phyloP scores from a whole-genome alignment of 37 sponge, comb jelly and placozoan species.

The Halisarca cf. caerulea region DNA sequence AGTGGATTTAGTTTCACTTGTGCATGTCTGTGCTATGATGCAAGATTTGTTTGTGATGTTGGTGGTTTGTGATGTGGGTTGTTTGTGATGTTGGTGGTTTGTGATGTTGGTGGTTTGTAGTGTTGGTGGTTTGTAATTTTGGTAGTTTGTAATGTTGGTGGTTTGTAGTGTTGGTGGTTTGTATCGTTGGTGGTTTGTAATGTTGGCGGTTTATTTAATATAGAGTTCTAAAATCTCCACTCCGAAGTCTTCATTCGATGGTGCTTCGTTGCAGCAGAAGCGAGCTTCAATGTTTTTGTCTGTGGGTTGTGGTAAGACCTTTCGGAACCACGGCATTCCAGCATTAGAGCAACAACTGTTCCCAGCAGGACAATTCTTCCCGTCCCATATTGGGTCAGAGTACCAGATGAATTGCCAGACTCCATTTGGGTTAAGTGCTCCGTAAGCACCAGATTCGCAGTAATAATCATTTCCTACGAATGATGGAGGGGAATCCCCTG shows the following conservation, averaged over 20 bases:
- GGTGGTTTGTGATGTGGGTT: too few species aligned
- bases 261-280: neutral
- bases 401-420: neutral
- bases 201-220: neutral
- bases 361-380: neutral
- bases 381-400: constrained; percentile 7
- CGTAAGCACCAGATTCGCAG: constrained; percentile 5
- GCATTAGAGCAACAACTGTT: constrained; percentile 32
- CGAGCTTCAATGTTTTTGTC: constrained; percentile 17
- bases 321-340: constrained; percentile 28
- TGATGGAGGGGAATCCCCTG: constrained; percentile 3
- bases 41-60: too few species aligned
- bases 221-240: constrained; percentile 10
- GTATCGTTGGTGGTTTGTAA: too few species aligned
- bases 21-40: too few species aligned
- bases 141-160: too few species aligned
- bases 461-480: constrained; percentile 20
- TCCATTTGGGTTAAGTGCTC: neutral
- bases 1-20: too few species aligned
- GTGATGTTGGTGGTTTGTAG: too few species aligned
- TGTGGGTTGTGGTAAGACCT: neutral
- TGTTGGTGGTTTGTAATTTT: too few species aligned
- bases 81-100: too few species aligned
- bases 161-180: too few species aligned
- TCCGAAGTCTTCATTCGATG: constrained; percentile 1